Evolutionary conservation across 2,797 vertebrate genomes (phyloP).

Genomic region (Acrossocheilus fasciatus): DNA sequence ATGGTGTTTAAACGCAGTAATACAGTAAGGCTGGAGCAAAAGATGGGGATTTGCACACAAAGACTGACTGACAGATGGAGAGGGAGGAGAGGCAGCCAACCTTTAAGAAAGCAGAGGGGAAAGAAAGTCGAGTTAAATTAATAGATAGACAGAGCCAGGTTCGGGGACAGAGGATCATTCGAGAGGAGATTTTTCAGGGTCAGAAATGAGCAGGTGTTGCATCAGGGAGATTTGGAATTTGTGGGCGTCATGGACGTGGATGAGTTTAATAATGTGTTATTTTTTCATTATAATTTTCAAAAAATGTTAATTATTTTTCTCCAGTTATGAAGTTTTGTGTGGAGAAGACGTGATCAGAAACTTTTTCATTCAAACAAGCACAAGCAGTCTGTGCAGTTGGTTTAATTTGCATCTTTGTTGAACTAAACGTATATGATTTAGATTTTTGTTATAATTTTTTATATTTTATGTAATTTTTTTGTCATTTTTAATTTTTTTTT

Average conservation of each 20-base stretch:
- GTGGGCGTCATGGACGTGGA: neutral
- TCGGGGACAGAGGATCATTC: constrained; percentile 78
- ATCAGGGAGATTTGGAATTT: neutral
- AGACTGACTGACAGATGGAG: constrained; percentile 85
- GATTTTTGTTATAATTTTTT: neutral
- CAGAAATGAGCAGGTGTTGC: constrained; percentile 24
- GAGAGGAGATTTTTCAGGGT: constrained; percentile 73
- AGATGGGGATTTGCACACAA: constrained; percentile 84
- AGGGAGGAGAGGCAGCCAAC: constrained; percentile 81
- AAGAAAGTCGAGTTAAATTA: constrained; percentile 77
- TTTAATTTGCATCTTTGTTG: neutral
- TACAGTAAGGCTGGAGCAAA: constrained; percentile 74
- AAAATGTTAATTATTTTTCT: neutral
- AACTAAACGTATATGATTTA: neutral
- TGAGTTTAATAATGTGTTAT: neutral
- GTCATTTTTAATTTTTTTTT: neutral
- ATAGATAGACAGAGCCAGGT: constrained; percentile 78
- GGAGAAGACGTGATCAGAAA: neutral
- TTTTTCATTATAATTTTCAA: neutral
- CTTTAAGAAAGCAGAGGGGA: constrained; percentile 78
- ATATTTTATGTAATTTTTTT: neutral
- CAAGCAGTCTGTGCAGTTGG: neutral
- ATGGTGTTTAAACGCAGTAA: constrained; percentile 83
- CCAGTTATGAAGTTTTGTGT: neutral
- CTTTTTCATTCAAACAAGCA: neutral